Percentiles rank a stretch among this genome's conserved stretches.
phyloP scores from a whole-genome alignment of 1,140 invertebrate species.

The Callitettix versicolor region DNA sequence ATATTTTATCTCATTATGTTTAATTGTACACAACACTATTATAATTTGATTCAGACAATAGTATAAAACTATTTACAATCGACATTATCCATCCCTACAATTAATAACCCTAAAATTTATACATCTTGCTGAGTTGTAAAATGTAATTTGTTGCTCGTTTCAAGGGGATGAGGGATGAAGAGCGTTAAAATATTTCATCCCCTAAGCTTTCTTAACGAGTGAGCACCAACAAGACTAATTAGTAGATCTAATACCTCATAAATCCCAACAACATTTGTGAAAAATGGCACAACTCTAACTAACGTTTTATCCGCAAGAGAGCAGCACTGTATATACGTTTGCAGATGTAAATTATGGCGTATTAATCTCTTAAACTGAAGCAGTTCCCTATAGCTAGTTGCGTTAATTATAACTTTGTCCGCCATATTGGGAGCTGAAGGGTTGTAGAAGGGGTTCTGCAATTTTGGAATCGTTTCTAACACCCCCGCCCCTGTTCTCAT shows the following conservation, averaged over 20 bases:
- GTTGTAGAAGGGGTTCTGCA: slow-evolving; percentile 4
- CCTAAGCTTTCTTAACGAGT: too few relatives aligned
- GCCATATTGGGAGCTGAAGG: slow-evolving; percentile 12
- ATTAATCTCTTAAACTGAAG: slow-evolving; percentile 15
- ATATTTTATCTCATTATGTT: too few relatives aligned
- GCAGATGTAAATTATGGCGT: slow-evolving; percentile 18
- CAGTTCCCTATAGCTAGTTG: slow-evolving; percentile 3
- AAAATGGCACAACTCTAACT: slow-evolving; percentile 13
- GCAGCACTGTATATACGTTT: background rate
- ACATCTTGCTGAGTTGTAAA: too few relatives aligned
- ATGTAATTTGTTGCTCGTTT: too few relatives aligned
- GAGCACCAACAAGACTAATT: slow-evolving; percentile 12
- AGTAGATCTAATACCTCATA: slow-evolving; percentile 6
- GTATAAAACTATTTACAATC: too few relatives aligned
- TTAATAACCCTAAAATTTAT: too few relatives aligned
- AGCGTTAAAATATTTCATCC: too few relatives aligned
- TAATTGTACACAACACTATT: too few relatives aligned
- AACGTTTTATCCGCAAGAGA: background rate
- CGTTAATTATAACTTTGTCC: slow-evolving; percentile 13
- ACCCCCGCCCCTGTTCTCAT: background rate
- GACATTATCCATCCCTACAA: too few relatives aligned
- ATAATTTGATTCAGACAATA: too few relatives aligned
- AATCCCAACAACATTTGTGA: slow-evolving; percentile 16
- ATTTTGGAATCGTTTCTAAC: slow-evolving; percentile 8
- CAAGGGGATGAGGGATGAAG: too few relatives aligned